These are phyloP conservation scores for Grammomys dolichurus DNA, from an alignment of 2,113 vertebrate species.

Conservation along the genomic window DNA sequence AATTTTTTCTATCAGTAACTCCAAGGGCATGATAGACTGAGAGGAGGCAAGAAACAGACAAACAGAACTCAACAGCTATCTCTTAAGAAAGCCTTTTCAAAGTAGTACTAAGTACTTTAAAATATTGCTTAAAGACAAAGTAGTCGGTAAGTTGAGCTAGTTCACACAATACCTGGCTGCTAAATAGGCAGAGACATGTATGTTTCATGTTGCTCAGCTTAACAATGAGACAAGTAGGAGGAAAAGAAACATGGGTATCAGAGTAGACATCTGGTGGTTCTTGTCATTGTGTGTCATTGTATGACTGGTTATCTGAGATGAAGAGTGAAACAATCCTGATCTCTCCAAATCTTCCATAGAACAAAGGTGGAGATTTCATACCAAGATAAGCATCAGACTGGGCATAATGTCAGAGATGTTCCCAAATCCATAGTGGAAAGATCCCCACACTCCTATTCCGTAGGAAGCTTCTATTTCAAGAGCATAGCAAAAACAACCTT, in stretches of 20 bases:
- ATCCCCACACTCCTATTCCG: background rate
- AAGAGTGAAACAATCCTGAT: background rate
- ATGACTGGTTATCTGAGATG: background rate
- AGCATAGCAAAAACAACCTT: background rate
- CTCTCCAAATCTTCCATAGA: background rate
- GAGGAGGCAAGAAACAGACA: background rate
- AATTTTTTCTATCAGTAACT: background rate
- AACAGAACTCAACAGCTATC: background rate
- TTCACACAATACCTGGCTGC: background rate
- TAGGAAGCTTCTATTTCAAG: background rate
- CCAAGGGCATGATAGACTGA: background rate
- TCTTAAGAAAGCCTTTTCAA: background rate
- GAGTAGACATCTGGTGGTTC: background rate
- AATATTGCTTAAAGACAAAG: background rate
- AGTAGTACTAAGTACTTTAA: background rate
- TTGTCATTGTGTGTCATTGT: background rate
- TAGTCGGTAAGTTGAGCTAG: background rate
- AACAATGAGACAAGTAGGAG: background rate
- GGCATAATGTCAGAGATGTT: background rate
- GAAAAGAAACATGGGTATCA: background rate
- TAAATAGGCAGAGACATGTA: background rate
- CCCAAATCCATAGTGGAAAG: background rate
- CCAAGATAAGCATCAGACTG: background rate
- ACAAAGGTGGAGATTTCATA: background rate
- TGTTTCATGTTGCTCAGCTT: background rate